These are phyloP conservation scores for Tribolium madens DNA, from an alignment of 1,140 invertebrate genomes.

Conservation along the genomic window DNA sequence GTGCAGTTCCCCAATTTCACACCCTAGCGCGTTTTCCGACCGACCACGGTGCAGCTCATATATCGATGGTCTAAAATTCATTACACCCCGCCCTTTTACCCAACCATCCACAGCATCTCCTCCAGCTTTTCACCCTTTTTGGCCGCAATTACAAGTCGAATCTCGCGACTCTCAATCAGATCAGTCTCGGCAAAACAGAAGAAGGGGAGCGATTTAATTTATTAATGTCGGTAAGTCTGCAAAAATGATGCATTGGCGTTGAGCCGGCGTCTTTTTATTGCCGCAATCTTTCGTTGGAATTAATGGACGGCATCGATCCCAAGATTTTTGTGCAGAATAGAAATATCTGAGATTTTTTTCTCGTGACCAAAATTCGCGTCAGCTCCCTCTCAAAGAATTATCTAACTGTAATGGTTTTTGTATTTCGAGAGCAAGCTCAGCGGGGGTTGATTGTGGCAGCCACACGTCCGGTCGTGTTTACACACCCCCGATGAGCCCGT, in stretches of 20 bases:
- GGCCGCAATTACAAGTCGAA: not conserved
- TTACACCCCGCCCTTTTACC: constrained; percentile 47
- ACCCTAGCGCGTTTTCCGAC: constrained; percentile 56
- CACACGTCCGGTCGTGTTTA: constrained; percentile 57
- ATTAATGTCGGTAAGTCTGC: constrained; percentile 31
- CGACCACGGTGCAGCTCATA: constrained; percentile 60
- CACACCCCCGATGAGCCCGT: constrained; percentile 58
- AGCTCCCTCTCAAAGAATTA: constrained; percentile 12
- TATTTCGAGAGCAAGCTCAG: constrained; percentile 37
- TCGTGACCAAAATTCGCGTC: too few species aligned
- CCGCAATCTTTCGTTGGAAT: constrained; percentile 34
- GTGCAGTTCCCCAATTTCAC: constrained; percentile 61
- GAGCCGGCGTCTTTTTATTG: constrained; percentile 36
- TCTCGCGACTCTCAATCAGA: not conserved
- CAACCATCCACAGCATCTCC: not conserved
- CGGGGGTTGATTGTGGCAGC: constrained; percentile 56
- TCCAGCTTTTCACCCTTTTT: too few species aligned
- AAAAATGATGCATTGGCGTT: constrained; percentile 35
- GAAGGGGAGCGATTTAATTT: constrained; percentile 24
- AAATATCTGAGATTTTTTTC: too few species aligned
- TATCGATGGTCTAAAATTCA: constrained; percentile 62
- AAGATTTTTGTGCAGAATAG: constrained; percentile 14
- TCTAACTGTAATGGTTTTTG: constrained; percentile 42
- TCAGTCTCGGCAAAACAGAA: constrained; percentile 4
- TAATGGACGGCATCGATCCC: constrained; percentile 33